Evolutionary conservation across 2,113 vertebrate species (phyloP).

Genomic region (Cichladusa arquata): DNA sequence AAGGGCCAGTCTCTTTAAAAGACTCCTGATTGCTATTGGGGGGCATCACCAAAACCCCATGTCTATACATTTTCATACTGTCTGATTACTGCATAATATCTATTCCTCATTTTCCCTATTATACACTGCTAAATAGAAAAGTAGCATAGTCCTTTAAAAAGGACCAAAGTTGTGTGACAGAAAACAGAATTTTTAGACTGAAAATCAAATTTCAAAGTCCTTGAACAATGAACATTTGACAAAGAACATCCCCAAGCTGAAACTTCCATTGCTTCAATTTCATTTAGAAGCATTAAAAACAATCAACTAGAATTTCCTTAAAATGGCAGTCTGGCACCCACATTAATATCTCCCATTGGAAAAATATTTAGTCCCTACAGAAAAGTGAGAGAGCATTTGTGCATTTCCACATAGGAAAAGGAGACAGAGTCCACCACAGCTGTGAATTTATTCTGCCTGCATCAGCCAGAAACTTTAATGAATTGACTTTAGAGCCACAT

Average conservation of each 20-base stretch:
- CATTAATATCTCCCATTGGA: neutral
- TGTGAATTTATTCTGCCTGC: neutral
- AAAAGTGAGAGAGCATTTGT: neutral
- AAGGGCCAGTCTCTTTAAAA: neutral
- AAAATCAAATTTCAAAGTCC: neutral
- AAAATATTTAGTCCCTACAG: neutral
- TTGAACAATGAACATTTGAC: neutral
- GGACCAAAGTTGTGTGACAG: neutral
- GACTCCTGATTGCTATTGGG: neutral
- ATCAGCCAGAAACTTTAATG: neutral
- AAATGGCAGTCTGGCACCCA: neutral
- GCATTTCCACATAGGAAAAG: neutral
- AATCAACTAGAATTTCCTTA: neutral
- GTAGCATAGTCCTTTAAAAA: neutral
- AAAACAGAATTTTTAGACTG: neutral
- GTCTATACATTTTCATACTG: neutral
- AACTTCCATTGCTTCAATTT: neutral
- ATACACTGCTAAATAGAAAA: neutral
- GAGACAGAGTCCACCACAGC: neutral
- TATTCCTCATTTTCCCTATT: neutral
- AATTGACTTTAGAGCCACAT: neutral
- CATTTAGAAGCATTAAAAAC: neutral
- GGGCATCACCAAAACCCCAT: neutral
- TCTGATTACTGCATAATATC: neutral
- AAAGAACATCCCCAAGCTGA: neutral